Evolutionary conservation across 1,140 invertebrate genomes (phyloP).

Genomic region (Halesus radiatus): DNA sequence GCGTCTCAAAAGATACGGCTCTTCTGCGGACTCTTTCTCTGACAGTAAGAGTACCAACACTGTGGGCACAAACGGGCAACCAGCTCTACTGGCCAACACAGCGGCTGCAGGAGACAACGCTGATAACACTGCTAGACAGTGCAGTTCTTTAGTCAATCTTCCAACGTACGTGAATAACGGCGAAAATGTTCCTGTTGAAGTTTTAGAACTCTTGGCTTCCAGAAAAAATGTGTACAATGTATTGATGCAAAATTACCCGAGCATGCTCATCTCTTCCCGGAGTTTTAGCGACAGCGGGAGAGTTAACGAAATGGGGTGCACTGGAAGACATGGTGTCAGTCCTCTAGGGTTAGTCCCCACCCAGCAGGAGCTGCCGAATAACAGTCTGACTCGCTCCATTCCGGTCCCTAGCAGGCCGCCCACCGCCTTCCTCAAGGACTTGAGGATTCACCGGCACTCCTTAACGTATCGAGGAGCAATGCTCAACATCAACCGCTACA

Average conservation of each 20-base stretch:
- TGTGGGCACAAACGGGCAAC: constrained; percentile 64
- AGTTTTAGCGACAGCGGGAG: constrained; percentile 80
- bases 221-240: constrained; percentile 80
- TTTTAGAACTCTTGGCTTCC: constrained; percentile 79
- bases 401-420: constrained; percentile 67
- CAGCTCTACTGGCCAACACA: constrained; percentile 62
- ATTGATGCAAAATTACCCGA: constrained; percentile 81
- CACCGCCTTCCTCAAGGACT: constrained; percentile 78
- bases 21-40: constrained; percentile 77
- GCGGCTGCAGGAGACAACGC: constrained; percentile 58
- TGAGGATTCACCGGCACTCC: constrained; percentile 80
- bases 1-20: constrained; percentile 73
- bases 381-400: constrained; percentile 57
- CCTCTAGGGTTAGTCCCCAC: constrained; percentile 61
- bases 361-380: constrained; percentile 56
- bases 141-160: constrained; percentile 83
- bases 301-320: constrained; percentile 62
- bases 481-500: constrained; percentile 86
- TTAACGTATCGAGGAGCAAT: constrained; percentile 89
- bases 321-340: constrained; percentile 53
- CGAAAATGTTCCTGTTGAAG: constrained; percentile 81
- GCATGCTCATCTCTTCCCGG: constrained; percentile 76
- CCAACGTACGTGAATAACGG: constrained; percentile 86
- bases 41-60: constrained; percentile 78
- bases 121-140: constrained; percentile 71